Evolutionary conservation across 2,888 invertebrate species (phyloP).

Genomic region (Acrobasis suavella): DNA sequence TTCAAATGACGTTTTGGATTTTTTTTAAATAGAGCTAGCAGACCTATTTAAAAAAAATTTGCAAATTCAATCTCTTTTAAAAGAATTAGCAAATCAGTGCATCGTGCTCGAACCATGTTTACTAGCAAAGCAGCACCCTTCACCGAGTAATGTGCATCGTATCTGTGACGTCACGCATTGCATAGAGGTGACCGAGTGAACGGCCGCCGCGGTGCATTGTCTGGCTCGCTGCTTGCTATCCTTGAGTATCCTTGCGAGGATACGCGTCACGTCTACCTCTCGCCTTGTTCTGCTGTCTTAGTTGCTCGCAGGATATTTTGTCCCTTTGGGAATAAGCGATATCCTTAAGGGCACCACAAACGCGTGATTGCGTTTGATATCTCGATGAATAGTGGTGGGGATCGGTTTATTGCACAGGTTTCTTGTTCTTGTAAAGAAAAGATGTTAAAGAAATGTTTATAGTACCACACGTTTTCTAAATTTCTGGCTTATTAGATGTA

Average conservation of each 20-base stretch:
- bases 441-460: too few species aligned
- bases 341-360: conserved; percentile 58
- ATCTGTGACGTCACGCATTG: conserved; percentile 28
- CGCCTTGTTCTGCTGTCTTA: conserved; percentile 66
- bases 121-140: not conserved
- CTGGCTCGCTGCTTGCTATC: conserved; percentile 70
- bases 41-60: too few species aligned
- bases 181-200: conserved; percentile 51
- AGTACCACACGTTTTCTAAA: too few species aligned
- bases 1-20: too few species aligned
- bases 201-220: conserved; percentile 53
- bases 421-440: too few species aligned
- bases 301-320: conserved; percentile 81
- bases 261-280: conserved; percentile 58
- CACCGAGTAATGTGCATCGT: conserved; percentile 11
- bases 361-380: not conserved
- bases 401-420: not conserved
- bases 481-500: too few species aligned
- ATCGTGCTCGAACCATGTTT: not conserved
- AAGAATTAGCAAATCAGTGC: too few species aligned
- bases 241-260: conserved; percentile 80
- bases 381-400: not conserved
- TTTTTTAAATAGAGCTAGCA: too few species aligned
- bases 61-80: too few species aligned
- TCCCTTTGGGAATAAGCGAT: conserved; percentile 79